Percentiles rank a stretch among this genome's conserved stretches.
These are phyloP conservation scores for Agapostemon virescens DNA, from an alignment of 2,888 invertebrate genomes.

Conservation along the genomic window DNA sequence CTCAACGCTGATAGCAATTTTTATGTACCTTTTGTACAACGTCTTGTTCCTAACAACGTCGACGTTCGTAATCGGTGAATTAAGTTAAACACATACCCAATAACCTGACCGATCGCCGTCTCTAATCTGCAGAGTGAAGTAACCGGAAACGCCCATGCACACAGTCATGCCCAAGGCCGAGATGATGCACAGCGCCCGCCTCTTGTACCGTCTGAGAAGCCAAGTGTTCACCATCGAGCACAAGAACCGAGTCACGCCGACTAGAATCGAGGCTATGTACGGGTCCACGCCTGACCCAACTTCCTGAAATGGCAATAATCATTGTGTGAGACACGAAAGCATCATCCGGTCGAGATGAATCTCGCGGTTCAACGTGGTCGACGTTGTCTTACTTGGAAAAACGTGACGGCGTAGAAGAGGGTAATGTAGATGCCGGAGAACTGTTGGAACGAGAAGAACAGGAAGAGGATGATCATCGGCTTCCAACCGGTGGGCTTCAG, in stretches of 20 bases:
- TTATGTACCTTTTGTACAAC: no score
- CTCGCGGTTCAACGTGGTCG: neutral
- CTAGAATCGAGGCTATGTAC: slow-evolving; percentile 82
- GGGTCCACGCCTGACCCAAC: slow-evolving; percentile 82
- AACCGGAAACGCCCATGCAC: slow-evolving; percentile 83
- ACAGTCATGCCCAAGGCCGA: slow-evolving; percentile 83
- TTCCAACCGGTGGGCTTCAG: slow-evolving; percentile 83
- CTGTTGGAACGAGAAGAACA: slow-evolving; percentile 83
- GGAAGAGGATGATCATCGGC: slow-evolving; percentile 82
- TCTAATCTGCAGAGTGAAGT: slow-evolving; percentile 81
- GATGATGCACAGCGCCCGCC: slow-evolving; percentile 82
- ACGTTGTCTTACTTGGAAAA: slow-evolving; percentile 81
- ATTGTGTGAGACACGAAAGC: neutral
- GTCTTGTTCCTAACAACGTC: neutral
- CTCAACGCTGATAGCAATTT: no score
- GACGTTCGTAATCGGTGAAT: neutral
- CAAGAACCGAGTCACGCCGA: slow-evolving; percentile 82
- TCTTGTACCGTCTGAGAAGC: slow-evolving; percentile 81
- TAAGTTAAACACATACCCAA: slow-evolving; percentile 68
- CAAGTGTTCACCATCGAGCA: slow-evolving; percentile 84
- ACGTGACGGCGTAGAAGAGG: slow-evolving; percentile 84
- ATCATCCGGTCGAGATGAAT: neutral
- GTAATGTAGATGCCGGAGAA: slow-evolving; percentile 84
- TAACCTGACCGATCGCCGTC: slow-evolving; percentile 70
- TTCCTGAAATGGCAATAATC: slow-evolving; percentile 76